phyloP scores from a whole-genome alignment of 2,113 vertebrate genomes.

The Guaruba guarouba region DNA sequence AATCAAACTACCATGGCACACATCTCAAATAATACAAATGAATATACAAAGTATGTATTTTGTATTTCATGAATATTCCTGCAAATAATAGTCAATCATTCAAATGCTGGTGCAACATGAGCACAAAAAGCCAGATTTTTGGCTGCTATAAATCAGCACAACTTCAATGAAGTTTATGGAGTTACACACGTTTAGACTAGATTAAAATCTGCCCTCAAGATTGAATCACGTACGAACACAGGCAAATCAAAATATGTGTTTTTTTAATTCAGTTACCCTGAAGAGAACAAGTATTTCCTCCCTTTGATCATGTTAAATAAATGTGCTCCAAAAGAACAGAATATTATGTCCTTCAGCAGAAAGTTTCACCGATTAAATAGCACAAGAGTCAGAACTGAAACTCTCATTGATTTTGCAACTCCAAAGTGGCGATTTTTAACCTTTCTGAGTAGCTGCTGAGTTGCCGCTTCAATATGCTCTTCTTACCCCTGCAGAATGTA shows the following conservation, averaged over 20 bases:
- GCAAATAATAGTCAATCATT: neutral
- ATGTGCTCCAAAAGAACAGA: slow-evolving; percentile 14
- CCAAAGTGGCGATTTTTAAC: neutral
- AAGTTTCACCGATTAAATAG: neutral
- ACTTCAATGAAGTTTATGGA: neutral
- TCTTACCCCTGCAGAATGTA: neutral
- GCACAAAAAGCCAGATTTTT: neutral
- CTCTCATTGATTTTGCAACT: neutral
- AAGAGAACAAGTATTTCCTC: slow-evolving; percentile 56
- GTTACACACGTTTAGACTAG: slow-evolving; percentile 32
- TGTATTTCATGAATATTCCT: neutral
- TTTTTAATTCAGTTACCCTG: slow-evolving; percentile 42
- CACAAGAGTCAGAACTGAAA: neutral
- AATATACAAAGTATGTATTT: neutral
- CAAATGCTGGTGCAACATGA: neutral
- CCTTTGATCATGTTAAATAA: slow-evolving; percentile 41
- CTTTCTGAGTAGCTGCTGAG: neutral
- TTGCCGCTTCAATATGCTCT: neutral
- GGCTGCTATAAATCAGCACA: slow-evolving; percentile 9
- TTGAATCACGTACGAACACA: neutral
- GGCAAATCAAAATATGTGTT: slow-evolving; percentile 38
- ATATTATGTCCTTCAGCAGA: neutral
- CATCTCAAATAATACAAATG: neutral
- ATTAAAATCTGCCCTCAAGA: slow-evolving; percentile 61
- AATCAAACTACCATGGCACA: neutral